A percentile compares a stretch with the other conserved stretches of the same genome.
These are phyloP conservation scores for Callochromis pleurospilus DNA, from an alignment of 2,113 vertebrate species.

Conservation along the genomic window DNA sequence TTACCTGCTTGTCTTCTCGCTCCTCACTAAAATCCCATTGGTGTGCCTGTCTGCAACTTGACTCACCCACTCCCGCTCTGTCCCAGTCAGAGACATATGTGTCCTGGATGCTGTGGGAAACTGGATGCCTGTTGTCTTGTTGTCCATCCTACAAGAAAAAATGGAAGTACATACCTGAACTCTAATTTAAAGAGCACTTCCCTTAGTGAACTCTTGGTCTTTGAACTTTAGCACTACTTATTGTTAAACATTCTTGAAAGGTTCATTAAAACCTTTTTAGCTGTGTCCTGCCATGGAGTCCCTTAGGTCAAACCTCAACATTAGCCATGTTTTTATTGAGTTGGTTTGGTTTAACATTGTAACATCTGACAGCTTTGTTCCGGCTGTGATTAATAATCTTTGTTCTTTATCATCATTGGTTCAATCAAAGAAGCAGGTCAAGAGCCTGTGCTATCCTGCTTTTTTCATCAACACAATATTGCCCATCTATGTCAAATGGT, in stretches of 20 bases:
- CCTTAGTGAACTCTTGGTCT: not conserved
- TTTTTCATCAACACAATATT: not conserved
- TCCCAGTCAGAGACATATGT: not conserved
- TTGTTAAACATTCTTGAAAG: not conserved
- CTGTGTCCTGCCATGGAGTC: not conserved
- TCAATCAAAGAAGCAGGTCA: not conserved
- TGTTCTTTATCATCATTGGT: not conserved
- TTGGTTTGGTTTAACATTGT: not conserved
- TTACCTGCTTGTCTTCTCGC: not conserved
- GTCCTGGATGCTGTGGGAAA: not conserved
- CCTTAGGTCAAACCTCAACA: not conserved
- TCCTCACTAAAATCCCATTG: not conserved
- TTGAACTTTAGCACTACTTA: not conserved
- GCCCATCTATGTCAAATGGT: not conserved
- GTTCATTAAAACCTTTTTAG: not conserved
- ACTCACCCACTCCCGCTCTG: not conserved
- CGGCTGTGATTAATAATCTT: not conserved
- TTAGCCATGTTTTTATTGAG: not conserved
- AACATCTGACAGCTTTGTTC: not conserved
- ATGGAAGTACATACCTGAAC: not conserved
- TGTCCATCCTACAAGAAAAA: not conserved
- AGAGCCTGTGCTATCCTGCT: not conserved
- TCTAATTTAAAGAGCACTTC: not conserved
- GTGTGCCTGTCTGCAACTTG: not conserved
- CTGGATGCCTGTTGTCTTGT: not conserved